A percentile compares a stretch with the other conserved stretches of the same genome.
Evolutionary conservation across 2,797 vertebrate species (phyloP).

Genomic region (Diglossa cyanea): DNA sequence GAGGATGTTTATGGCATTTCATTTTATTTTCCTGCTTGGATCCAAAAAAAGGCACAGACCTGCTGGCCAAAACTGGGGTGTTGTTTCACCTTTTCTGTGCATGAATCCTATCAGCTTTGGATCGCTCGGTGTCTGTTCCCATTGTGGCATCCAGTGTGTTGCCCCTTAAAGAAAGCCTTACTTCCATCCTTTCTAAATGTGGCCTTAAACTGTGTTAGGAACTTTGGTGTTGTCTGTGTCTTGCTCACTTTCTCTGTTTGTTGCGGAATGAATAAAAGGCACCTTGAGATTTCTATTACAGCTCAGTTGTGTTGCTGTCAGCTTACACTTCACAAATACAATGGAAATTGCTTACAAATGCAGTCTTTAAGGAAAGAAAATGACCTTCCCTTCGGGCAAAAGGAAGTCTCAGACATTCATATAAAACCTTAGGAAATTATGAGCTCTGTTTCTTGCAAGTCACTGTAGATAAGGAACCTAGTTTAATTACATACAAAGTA

Average conservation of each 20-base stretch:
- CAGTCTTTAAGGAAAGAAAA: conserved; percentile 30
- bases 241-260: conserved; percentile 39
- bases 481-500: neutral
- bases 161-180: conserved; percentile 75
- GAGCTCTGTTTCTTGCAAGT: neutral
- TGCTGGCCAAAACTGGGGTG: neutral
- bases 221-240: conserved; percentile 49
- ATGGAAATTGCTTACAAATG: conserved; percentile 47
- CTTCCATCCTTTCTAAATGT: conserved; percentile 74
- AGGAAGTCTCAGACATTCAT: neutral
- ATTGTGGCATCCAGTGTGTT: conserved; percentile 43
- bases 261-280: conserved; percentile 61
- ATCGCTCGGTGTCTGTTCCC: neutral
- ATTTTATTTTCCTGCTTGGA: neutral
- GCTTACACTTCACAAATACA: conserved; percentile 35
- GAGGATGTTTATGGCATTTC: neutral
- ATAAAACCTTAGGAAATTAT: neutral
- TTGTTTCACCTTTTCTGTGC: conserved; percentile 27
- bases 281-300: conserved; percentile 36
- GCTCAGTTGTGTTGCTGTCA: conserved; percentile 36
- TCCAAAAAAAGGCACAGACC: neutral
- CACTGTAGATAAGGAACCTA: neutral
- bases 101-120: neutral
- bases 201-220: conserved; percentile 78
- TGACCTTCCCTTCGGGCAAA: conserved; percentile 28